These are phyloP conservation scores for Rousettus madagascariensis DNA, from an alignment of 2,797 vertebrate genomes.

Conservation along the genomic window DNA sequence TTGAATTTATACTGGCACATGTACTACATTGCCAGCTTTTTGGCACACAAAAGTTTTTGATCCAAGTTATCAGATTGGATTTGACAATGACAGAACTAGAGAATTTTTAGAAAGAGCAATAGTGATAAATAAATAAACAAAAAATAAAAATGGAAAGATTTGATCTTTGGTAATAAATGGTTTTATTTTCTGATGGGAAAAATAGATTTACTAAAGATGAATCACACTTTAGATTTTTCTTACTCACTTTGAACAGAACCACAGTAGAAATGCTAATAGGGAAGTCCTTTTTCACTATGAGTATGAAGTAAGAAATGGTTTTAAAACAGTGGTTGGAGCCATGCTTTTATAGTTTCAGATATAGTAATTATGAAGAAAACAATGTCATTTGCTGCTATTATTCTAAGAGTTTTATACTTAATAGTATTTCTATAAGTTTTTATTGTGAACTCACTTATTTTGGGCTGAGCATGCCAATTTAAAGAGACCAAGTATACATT, in stretches of 20 bases:
- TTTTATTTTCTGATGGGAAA: slow-evolving; percentile 82
- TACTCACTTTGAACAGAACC: slow-evolving; percentile 77
- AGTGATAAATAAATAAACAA: slow-evolving; percentile 42
- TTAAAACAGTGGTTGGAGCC: slow-evolving; percentile 72
- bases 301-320: slow-evolving; percentile 59
- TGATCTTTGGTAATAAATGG: slow-evolving; percentile 60
- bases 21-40: neutral
- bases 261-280: slow-evolving; percentile 65
- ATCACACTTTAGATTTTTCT: slow-evolving; percentile 81
- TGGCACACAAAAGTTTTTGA: slow-evolving; percentile 3
- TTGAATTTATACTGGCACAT: neutral
- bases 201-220: slow-evolving; percentile 80
- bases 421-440: slow-evolving; percentile 75
- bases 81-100: slow-evolving; percentile 52
- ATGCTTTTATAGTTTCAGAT: slow-evolving; percentile 63
- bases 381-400: slow-evolving; percentile 74
- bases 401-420: slow-evolving; percentile 72
- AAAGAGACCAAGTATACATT: slow-evolving; percentile 41
- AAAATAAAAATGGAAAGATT: slow-evolving; percentile 62
- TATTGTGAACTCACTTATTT: slow-evolving; percentile 38
- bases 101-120: slow-evolving; percentile 52
- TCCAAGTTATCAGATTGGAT: neutral
- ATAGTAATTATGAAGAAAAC: slow-evolving; percentile 63
- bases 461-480: slow-evolving; percentile 16
- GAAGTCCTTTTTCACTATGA: slow-evolving; percentile 74